Percentiles rank a stretch among this genome's conserved stretches.
These are phyloP conservation scores for Cairina moschata DNA, from an alignment of 2,113 vertebrate species.

Conservation along the genomic window DNA sequence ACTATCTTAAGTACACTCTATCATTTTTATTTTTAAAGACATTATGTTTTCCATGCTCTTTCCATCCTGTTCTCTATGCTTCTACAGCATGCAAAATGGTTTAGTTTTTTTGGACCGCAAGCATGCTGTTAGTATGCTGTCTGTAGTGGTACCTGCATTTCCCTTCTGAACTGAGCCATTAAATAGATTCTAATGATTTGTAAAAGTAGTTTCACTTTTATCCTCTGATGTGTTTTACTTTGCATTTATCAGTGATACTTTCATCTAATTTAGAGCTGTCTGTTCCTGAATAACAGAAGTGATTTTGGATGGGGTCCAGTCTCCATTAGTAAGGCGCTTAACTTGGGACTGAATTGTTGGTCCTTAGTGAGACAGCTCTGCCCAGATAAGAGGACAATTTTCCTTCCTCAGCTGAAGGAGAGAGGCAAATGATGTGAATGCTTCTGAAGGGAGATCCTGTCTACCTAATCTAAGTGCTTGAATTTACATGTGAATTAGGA, in stretches of 20 bases:
- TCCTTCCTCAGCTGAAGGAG: not conserved
- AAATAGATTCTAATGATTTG: not conserved
- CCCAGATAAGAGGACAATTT: not conserved
- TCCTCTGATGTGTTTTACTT: not conserved
- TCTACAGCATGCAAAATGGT: not conserved
- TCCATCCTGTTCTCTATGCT: not conserved
- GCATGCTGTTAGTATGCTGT: not conserved
- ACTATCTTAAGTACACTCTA: not conserved
- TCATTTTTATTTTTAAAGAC: not conserved
- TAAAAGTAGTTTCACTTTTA: not conserved
- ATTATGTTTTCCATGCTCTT: not conserved
- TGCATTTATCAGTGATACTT: not conserved
- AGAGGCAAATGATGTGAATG: not conserved
- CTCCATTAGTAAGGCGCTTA: not conserved
- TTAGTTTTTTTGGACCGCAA: not conserved
- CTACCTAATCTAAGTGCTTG: not conserved
- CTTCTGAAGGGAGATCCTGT: accelerated
- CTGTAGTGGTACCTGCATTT: not conserved
- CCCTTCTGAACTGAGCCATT: not conserved
- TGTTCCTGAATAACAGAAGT: not conserved
- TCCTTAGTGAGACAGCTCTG: not conserved
- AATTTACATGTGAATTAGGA: not conserved
- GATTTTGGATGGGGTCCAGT: not conserved
- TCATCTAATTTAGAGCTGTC: not conserved
- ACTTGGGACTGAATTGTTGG: not conserved